Evolutionary conservation across 2,888 invertebrate species (phyloP).

Genomic region (Colletes collaris): DNA sequence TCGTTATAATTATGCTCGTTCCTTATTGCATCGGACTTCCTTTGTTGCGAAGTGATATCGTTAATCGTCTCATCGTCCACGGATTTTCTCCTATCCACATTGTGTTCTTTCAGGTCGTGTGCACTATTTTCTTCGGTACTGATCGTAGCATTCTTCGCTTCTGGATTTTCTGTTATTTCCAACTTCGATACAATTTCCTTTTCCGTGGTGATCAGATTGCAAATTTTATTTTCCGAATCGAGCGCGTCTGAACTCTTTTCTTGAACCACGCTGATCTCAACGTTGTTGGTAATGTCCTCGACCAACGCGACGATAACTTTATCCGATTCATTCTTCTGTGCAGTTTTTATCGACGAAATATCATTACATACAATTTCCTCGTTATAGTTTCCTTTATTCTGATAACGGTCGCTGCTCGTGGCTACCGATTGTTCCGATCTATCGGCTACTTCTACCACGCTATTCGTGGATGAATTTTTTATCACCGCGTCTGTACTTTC

Average conservation of each 20-base stretch:
- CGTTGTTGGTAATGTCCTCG: neutral
- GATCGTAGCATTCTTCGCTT: neutral
- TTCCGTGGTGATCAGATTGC: neutral
- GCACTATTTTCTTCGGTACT: neutral
- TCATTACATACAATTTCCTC: neutral
- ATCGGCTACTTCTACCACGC: neutral
- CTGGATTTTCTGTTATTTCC: neutral
- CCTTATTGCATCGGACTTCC: neutral
- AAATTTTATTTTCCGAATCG: neutral
- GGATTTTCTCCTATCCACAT: neutral
- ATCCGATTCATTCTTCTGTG: neutral
- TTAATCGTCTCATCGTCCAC: neutral
- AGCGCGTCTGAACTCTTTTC: neutral
- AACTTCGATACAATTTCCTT: neutral
- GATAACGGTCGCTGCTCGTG: no score
- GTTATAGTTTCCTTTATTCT: neutral
- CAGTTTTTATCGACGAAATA: neutral
- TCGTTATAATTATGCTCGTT: conserved; percentile 6
- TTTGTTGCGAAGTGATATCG: neutral
- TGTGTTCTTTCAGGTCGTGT: neutral
- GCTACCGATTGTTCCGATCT: no score
- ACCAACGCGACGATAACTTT: neutral
- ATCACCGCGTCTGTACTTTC: neutral
- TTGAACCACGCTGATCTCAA: neutral
- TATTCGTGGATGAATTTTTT: neutral